Percentiles rank a stretch among this genome's conserved stretches.
phyloP scores from a whole-genome alignment of 2,113 vertebrate species.

The Dipodomys merriami region DNA sequence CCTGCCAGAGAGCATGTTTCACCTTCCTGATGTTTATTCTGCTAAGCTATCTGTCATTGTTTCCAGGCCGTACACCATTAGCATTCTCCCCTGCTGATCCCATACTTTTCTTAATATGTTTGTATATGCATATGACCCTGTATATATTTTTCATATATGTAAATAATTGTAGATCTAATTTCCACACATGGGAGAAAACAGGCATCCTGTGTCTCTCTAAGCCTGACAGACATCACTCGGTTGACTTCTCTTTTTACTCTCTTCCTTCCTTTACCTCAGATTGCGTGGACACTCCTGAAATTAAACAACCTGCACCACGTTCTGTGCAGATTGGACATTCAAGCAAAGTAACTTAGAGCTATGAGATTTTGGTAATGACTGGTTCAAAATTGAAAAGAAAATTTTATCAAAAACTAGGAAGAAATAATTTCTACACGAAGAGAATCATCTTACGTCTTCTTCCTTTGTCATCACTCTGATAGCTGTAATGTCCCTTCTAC shows the following conservation, averaged over 20 bases:
- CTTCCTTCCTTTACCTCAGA: background rate
- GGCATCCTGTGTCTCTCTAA: too few species aligned
- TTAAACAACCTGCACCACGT: background rate
- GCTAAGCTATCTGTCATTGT: too few species aligned
- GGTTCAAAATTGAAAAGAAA: background rate
- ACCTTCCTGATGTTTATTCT: too few species aligned
- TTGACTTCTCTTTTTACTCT: background rate
- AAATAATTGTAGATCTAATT: too few species aligned
- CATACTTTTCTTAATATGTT: too few species aligned
- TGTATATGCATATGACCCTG: too few species aligned
- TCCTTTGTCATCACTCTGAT: background rate
- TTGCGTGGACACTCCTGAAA: background rate
- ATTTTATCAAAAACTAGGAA: background rate
- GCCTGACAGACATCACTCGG: too few species aligned
- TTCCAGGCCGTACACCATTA: too few species aligned
- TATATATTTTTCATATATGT: too few species aligned
- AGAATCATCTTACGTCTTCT: background rate
- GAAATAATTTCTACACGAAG: background rate
- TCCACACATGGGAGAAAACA: too few species aligned
- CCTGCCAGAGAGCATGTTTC: too few species aligned
- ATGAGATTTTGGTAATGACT: background rate
- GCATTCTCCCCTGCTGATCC: too few species aligned
- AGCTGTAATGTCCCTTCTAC: background rate
- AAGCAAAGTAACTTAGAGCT: background rate
- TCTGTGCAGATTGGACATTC: background rate